These are phyloP conservation scores for Pocillopora verrucosa DNA, from an alignment of 64 coral and sea anemone species.

Conservation along the genomic window DNA sequence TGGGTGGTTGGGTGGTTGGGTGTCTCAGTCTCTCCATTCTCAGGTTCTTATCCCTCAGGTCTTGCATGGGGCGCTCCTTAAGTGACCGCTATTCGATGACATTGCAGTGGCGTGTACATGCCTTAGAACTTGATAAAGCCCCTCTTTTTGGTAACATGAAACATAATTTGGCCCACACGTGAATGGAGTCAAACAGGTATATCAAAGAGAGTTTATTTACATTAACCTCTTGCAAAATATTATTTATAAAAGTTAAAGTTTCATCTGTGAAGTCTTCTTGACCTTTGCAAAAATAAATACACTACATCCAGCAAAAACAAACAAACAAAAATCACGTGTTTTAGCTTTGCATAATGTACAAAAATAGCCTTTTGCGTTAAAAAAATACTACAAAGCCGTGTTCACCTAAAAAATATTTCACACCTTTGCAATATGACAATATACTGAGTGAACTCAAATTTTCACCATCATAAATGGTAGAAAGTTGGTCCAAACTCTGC, in stretches of 20 bases:
- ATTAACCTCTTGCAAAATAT: slow-evolving; percentile 2
- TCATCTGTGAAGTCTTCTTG: background rate
- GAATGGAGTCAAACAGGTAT: too few relatives aligned
- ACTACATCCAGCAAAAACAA: slow-evolving; percentile 2
- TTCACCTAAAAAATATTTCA: slow-evolving; percentile 8
- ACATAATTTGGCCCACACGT: too few relatives aligned
- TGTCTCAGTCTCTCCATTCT: too few relatives aligned
- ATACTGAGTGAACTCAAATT: background rate
- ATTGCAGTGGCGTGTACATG: too few relatives aligned
- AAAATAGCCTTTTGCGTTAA: slow-evolving; percentile 3
- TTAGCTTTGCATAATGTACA: slow-evolving; percentile 8
- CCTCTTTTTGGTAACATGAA: too few relatives aligned
- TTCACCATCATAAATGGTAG: background rate
- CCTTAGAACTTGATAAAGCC: too few relatives aligned
- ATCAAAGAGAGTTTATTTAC: background rate
- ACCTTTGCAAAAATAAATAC: slow-evolving; percentile 36
- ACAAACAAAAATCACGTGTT: background rate
- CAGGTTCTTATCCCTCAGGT: too few relatives aligned
- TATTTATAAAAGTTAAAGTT: slow-evolving; percentile 11
- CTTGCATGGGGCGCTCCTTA: too few relatives aligned
- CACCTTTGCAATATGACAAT: background rate
- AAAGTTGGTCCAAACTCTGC: background rate
- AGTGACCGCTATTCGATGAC: too few relatives aligned
- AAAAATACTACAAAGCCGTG: background rate
- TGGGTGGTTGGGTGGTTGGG: too few relatives aligned